phyloP scores from a whole-genome alignment of 2,113 vertebrate species.

The Parotia lawesii region DNA sequence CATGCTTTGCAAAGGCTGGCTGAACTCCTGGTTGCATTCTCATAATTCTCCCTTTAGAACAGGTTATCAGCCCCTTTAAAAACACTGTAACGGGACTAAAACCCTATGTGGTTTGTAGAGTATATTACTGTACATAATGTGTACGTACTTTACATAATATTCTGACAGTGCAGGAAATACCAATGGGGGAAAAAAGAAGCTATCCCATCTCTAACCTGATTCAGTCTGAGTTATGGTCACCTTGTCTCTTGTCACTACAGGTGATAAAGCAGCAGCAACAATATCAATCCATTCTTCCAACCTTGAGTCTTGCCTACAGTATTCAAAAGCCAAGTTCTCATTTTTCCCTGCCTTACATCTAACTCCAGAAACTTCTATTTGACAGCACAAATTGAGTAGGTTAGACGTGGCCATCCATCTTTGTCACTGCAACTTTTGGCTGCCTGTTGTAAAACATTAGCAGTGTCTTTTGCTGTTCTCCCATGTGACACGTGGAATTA shows the following conservation, averaged over 20 bases:
- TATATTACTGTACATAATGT: neutral
- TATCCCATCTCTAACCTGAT: neutral
- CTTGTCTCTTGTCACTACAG: neutral
- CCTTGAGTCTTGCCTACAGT: neutral
- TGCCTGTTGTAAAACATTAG: neutral
- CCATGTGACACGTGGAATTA: neutral
- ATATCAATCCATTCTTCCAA: constrained; percentile 10
- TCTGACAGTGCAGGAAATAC: neutral
- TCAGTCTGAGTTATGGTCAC: neutral
- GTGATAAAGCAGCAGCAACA: neutral
- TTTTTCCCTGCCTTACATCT: constrained; percentile 22
- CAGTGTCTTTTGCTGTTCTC: neutral
- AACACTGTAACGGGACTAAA: neutral
- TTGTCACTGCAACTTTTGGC: neutral
- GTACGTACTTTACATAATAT: neutral
- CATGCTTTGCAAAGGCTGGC: neutral
- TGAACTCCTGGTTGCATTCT: neutral
- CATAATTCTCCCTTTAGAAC: neutral
- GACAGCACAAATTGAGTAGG: constrained; percentile 27
- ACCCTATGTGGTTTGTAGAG: neutral
- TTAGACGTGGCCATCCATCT: neutral
- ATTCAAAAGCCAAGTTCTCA: neutral
- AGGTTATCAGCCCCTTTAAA: neutral
- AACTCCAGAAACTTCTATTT: constrained; percentile 32
- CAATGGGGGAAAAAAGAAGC: neutral